Percentiles rank a stretch among this genome's conserved stretches.
Evolutionary conservation across 2,113 vertebrate genomes (phyloP).

Genomic region (Leptobrachium ailaonicum): DNA sequence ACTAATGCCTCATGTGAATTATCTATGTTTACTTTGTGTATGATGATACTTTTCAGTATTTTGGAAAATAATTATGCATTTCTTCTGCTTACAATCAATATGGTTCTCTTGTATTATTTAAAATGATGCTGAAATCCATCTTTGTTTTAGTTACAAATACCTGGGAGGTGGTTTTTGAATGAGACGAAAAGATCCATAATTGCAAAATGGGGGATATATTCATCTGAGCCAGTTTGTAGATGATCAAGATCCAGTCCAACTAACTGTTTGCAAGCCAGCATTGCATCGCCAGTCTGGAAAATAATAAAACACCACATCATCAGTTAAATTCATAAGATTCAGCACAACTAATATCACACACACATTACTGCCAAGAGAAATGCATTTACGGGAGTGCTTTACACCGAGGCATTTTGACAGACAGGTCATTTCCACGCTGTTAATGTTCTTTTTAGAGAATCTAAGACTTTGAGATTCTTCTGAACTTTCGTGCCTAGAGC

Average conservation of each 20-base stretch:
- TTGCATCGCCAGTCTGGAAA: slow-evolving; percentile 68
- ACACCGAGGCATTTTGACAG: slow-evolving; percentile 30
- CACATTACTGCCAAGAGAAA: slow-evolving; percentile 32
- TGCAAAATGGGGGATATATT: slow-evolving; percentile 72
- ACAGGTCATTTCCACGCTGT: slow-evolving; percentile 44
- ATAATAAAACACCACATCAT: slow-evolving; percentile 24
- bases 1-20: too few species aligned
- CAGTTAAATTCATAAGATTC: neutral
- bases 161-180: slow-evolving; percentile 67
- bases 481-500: slow-evolving; percentile 40
- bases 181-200: slow-evolving; percentile 72
- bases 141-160: slow-evolving; percentile 53
- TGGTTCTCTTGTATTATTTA: too few species aligned
- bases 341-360: slow-evolving; percentile 15
- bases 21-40: too few species aligned
- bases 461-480: slow-evolving; percentile 20
- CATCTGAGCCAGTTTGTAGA: slow-evolving; percentile 51
- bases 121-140: too few species aligned
- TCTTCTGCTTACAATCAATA: too few species aligned
- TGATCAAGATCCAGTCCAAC: slow-evolving; percentile 57
- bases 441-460: slow-evolving; percentile 40
- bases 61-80: too few species aligned
- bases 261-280: slow-evolving; percentile 62
- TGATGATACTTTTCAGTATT: too few species aligned
- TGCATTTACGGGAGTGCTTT: slow-evolving; percentile 25